Evolutionary conservation across 2,797 vertebrate genomes (phyloP).

Genomic region (Tiaroga cobitis): DNA sequence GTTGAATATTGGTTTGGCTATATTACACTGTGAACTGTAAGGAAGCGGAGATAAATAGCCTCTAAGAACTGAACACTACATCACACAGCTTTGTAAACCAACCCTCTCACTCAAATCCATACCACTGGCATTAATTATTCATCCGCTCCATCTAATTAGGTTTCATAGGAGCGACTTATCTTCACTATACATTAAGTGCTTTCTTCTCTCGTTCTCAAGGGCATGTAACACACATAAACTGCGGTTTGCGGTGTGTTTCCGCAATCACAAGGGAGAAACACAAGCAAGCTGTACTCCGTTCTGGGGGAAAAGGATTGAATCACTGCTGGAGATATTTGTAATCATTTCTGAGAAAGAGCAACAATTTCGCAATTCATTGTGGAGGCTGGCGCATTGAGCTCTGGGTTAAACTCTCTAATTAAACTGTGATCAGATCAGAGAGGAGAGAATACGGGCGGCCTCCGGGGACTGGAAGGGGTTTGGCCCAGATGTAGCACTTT

Average conservation of each 20-base stretch:
- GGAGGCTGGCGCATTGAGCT: conserved; percentile 29
- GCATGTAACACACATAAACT: conserved; percentile 50
- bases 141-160: conserved; percentile 72
- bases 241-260: conserved; percentile 9
- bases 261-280: background rate
- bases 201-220: conserved; percentile 64
- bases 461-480: conserved; percentile 60
- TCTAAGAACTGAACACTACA: conserved; percentile 28
- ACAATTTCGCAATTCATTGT: conserved; percentile 38
- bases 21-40: conserved; percentile 8
- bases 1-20: background rate
- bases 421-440: conserved; percentile 50
- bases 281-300: conserved; percentile 11
- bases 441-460: conserved; percentile 47
- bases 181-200: conserved; percentile 59
- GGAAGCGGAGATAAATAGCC: conserved; percentile 7
- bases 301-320: background rate
- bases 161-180: conserved; percentile 59
- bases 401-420: conserved; percentile 51
- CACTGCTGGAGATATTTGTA: conserved; percentile 17
- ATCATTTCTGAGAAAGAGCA: conserved; percentile 37
- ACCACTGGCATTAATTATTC: conserved; percentile 71
- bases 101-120: conserved; percentile 56
- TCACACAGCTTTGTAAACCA: conserved; percentile 41
- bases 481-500: conserved; percentile 62